Percentiles rank a stretch among this genome's conserved stretches.
These are phyloP conservation scores for Mormyrus iriodes DNA, from an alignment of 2,113 vertebrate species.

Conservation along the genomic window DNA sequence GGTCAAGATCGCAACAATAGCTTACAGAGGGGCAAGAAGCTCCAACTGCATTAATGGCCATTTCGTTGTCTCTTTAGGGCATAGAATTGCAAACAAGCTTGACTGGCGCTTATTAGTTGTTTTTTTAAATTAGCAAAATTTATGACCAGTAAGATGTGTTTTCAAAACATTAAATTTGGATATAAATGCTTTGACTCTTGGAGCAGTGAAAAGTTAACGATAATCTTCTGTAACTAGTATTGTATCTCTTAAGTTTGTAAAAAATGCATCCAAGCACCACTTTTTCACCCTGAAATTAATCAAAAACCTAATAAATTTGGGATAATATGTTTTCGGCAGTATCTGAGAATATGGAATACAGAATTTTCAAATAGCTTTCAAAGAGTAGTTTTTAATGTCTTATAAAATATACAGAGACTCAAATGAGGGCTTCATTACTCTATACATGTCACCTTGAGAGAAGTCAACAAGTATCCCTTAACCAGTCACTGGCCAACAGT, in stretches of 20 bases:
- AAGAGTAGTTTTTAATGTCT: not conserved
- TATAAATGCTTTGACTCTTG: not conserved
- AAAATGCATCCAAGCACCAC: not conserved
- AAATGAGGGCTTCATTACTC: constrained; percentile 20
- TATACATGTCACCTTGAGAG: constrained; percentile 5
- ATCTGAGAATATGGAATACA: not conserved
- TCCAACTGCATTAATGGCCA: not conserved
- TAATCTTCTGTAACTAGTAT: not conserved
- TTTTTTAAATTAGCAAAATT: not conserved
- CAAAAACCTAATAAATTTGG: not conserved
- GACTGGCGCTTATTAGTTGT: not conserved
- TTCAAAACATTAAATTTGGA: not conserved
- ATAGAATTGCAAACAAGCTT: not conserved
- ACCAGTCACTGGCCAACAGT: not conserved
- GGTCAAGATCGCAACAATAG: not conserved
- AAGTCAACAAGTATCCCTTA: constrained; percentile 26
- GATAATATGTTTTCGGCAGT: not conserved
- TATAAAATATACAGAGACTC: not conserved
- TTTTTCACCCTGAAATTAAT: not conserved
- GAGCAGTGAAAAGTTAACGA: not conserved
- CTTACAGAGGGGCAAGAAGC: not conserved
- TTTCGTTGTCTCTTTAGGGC: not conserved
- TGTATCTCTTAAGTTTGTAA: not conserved
- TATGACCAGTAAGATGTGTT: not conserved
- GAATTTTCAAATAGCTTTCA: not conserved